Evolutionary conservation across 2,113 vertebrate genomes (phyloP).

Genomic region (Gallinago media): DNA sequence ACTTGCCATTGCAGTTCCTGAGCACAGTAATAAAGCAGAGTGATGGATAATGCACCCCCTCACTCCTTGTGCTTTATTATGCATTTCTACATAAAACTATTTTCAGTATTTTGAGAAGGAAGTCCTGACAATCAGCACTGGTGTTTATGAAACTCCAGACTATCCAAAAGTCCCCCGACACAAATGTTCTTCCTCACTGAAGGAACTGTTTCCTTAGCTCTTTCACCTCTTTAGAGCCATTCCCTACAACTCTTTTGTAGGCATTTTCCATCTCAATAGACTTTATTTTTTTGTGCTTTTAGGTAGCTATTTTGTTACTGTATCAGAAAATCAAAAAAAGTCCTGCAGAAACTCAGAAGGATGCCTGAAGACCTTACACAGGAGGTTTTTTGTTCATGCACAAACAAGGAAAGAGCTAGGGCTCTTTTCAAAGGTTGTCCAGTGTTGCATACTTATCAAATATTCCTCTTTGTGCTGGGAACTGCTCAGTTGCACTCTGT

Average conservation of each 20-base stretch:
- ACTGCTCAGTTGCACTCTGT: neutral
- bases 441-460: neutral
- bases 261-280: constrained; percentile 10
- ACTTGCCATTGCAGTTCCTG: constrained; percentile 34
- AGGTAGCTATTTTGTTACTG: constrained; percentile 1
- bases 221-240: constrained; percentile 4
- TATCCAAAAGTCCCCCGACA: constrained; percentile 37
- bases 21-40: constrained; percentile 47
- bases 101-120: constrained; percentile 61
- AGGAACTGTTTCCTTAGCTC: constrained; percentile 53
- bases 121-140: constrained; percentile 47
- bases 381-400: neutral
- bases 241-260: neutral
- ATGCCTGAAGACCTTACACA: neutral
- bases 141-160: constrained; percentile 67
- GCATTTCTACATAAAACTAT: constrained; percentile 47
- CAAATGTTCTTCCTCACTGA: constrained; percentile 59
- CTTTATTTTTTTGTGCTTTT: constrained; percentile 6
- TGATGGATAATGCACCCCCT: constrained; percentile 19
- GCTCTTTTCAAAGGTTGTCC: neutral
- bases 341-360: neutral
- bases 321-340: neutral
- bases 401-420: neutral
- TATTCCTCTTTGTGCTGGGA: neutral
- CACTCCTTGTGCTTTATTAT: constrained; percentile 20